phyloP scores from a whole-genome alignment of 1,140 invertebrate species.

The Drosophila triauraria region DNA sequence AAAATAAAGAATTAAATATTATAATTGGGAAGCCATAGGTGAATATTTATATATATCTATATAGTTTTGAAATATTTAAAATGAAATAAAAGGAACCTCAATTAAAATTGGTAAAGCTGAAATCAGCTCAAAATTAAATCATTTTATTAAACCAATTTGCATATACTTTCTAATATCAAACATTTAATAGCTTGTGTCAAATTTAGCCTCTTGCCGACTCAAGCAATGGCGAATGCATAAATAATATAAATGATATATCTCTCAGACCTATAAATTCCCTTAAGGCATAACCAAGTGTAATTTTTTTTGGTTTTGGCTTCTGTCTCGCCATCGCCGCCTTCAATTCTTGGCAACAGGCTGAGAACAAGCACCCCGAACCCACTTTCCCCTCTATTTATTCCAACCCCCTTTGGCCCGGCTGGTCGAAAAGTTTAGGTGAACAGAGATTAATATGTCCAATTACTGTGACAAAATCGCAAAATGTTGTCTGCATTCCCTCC shows the following conservation, averaged over 20 bases:
- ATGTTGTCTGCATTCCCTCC: conserved; percentile 75
- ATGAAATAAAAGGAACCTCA: no score
- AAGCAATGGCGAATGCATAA: neutral
- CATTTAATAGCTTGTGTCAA: conserved; percentile 27
- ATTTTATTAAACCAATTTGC: neutral
- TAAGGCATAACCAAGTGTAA: conserved; percentile 9
- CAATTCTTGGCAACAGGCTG: conserved; percentile 50
- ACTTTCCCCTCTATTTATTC: conserved; percentile 16
- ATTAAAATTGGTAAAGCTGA: neutral
- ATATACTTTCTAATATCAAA: neutral
- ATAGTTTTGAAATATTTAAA: neutral
- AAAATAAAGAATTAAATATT: conserved; percentile 6
- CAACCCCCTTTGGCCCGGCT: conserved; percentile 28
- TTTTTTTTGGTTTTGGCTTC: neutral
- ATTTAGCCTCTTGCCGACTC: conserved; percentile 2
- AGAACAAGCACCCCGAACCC: conserved; percentile 32
- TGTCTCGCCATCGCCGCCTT: conserved; percentile 43
- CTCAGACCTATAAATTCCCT: conserved; percentile 27
- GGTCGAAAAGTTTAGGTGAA: conserved; percentile 66
- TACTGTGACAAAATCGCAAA: conserved; percentile 85
- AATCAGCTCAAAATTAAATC: neutral
- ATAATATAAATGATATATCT: conserved; percentile 36
- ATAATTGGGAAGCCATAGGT: neutral
- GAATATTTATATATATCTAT: no score
- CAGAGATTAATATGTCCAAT: conserved; percentile 85